Conservation (phyloP, 1,140 invertebrate species). For the Oreohelix idahoensis region DNA sequence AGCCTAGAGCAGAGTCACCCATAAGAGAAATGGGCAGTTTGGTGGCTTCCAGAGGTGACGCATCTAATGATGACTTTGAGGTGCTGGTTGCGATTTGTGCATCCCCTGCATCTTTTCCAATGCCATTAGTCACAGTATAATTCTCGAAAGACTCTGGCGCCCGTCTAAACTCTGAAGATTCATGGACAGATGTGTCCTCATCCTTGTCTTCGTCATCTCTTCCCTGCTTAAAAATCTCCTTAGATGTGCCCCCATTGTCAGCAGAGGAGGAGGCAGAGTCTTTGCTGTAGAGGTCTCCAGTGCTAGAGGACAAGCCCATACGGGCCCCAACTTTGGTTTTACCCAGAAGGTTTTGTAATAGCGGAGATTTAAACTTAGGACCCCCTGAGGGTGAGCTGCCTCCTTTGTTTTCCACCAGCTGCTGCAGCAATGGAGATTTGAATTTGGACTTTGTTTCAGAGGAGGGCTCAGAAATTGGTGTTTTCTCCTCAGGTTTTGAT, state of each 20-base stretch:
- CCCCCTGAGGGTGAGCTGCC: conserved; percentile 17
- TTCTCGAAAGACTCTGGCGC: conserved; percentile 3
- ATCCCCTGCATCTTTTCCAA: not conserved
- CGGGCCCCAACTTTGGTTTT: conserved; percentile 53
- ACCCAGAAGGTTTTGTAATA: conserved; percentile 59
- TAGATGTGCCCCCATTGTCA: conserved; percentile 11
- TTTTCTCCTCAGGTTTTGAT: not conserved
- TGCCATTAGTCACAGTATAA: conserved; percentile 32
- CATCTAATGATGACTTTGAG: conserved; percentile 13
- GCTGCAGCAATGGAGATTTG: conserved; percentile 66
- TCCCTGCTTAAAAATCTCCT: conserved; percentile 33
- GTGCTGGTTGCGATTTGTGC: not conserved
- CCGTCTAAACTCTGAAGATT: not conserved
- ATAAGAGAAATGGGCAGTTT: not conserved
- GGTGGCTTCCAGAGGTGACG: not conserved
- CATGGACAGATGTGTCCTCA: conserved; percentile 45
- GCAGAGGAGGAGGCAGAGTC: conserved; percentile 7
- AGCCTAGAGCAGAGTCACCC: conserved; percentile 35
- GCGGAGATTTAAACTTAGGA: conserved; percentile 59
- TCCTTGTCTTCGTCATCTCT: conserved; percentile 51
- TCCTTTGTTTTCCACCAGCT: conserved; percentile 57
- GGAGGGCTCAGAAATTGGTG: not conserved
- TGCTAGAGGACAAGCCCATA: conserved; percentile 44
- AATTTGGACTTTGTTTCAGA: conserved; percentile 56
- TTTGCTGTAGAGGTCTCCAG: conserved; percentile 37